Conservation (phyloP, 2,797 vertebrate genomes). For the Trachops cirrhosus region DNA sequence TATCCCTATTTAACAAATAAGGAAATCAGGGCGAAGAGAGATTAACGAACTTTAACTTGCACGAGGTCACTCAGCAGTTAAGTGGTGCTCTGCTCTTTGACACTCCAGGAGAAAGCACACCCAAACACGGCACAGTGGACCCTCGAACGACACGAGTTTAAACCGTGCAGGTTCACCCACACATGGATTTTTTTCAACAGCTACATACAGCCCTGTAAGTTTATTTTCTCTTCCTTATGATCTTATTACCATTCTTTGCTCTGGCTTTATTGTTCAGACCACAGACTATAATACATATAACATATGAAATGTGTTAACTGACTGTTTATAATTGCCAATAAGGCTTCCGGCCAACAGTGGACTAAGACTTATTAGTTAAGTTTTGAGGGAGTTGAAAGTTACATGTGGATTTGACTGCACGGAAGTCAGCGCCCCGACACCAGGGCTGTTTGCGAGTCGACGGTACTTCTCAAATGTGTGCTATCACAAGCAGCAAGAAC, state of each 20-base stretch:
- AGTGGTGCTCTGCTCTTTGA: background rate
- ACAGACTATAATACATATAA: background rate
- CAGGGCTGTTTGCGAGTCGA: background rate
- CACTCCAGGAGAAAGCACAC: background rate
- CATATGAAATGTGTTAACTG: background rate
- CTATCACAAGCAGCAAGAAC: background rate
- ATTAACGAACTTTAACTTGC: background rate
- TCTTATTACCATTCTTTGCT: background rate
- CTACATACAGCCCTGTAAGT: too few species aligned
- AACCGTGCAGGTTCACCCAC: background rate
- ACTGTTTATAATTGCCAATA: background rate
- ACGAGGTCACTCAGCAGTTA: background rate
- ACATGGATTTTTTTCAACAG: background rate
- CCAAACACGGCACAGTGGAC: background rate
- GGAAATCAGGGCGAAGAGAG: background rate
- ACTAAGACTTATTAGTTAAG: background rate
- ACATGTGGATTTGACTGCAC: background rate
- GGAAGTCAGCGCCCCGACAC: background rate
- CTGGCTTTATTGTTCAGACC: background rate
- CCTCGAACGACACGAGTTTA: background rate
- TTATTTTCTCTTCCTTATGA: background rate
- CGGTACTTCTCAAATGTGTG: background rate
- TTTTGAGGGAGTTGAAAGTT: background rate
- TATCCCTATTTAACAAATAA: background rate
- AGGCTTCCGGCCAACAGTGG: background rate